These are phyloP conservation scores for Atrina japonica DNA, from an alignment of 2,888 invertebrate genomes.

Conservation along the genomic window DNA sequence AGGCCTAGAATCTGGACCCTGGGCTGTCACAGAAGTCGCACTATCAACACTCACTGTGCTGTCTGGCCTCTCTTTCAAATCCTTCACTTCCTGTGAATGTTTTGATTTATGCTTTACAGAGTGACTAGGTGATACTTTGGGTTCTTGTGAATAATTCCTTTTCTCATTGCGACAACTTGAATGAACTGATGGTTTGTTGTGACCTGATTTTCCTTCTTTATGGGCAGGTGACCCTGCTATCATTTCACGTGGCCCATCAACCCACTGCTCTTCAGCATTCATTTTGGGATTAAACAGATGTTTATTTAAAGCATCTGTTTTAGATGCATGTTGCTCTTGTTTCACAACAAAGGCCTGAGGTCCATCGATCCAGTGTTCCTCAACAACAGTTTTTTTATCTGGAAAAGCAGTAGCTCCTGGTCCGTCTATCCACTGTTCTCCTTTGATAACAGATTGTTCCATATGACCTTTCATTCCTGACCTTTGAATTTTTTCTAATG, in stretches of 20 bases:
- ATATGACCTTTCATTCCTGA: slow-evolving; percentile 5
- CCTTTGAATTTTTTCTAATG: slow-evolving; percentile 41
- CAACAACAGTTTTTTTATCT: slow-evolving; percentile 55
- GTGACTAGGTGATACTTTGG: slow-evolving; percentile 36
- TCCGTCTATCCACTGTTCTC: slow-evolving; percentile 97
- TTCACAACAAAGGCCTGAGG: slow-evolving; percentile 82
- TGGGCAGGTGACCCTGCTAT: slow-evolving; percentile 53
- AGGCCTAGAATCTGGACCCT: slow-evolving; percentile 68
- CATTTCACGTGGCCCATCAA: slow-evolving; percentile 79
- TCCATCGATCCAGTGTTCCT: slow-evolving; percentile 97
- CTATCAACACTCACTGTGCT: slow-evolving; percentile 68
- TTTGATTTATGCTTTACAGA: slow-evolving; percentile 36
- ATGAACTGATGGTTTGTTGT: slow-evolving; percentile 41
- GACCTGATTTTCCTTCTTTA: slow-evolving; percentile 18
- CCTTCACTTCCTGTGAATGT: slow-evolving; percentile 56
- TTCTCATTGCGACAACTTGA: slow-evolving; percentile 44
- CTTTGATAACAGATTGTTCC: slow-evolving; percentile 24
- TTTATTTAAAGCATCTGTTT: slow-evolving; percentile 47
- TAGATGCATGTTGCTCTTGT: slow-evolving; percentile 41
- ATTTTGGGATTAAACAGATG: slow-evolving; percentile 86
- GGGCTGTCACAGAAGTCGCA: slow-evolving; percentile 61
- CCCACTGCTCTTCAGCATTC: slow-evolving; percentile 83
- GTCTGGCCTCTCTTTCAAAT: slow-evolving; percentile 68
- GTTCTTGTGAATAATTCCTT: slow-evolving; percentile 17
- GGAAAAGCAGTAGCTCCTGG: slow-evolving; percentile 86